Evolutionary conservation across 2,113 vertebrate species (phyloP), one percentile per base, ranked within the genome.

Genomic region (Hypanus sabinus): DNA sequence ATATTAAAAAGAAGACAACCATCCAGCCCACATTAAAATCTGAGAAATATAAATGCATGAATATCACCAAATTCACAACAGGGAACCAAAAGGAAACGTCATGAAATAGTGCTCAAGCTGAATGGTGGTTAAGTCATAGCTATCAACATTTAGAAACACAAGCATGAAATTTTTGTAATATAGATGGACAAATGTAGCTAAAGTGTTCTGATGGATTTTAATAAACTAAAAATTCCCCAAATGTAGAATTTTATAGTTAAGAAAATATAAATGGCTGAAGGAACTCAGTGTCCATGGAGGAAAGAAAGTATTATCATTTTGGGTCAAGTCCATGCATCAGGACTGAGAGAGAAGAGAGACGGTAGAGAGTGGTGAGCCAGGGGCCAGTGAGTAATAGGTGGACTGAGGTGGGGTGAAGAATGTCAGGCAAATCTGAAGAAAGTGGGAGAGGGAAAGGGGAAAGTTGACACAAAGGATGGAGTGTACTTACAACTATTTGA

Each of bases 1-100:
- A 94, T 14, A 94, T 94, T 36, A 93, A 94, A 95, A 94, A 94
- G 90, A 30, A 27, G 46, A 46, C 46, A 46, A 93, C 5, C 3
- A 55, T 11, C 65, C 30, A 65, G 57, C 27, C 27, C 5, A 62
- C 57, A 62, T 65, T 20, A 90, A 90, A 33, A 16, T 88, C 12
- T 62, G 57, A 88, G 14, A 62, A 60, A 90, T 33, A 65, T n/a
- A 60, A 65, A 90, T 16, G 33, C 30, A 11, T 90, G 62, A 65
- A 33, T 14, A 16, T 65, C 60, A 68, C 62, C 85, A 79, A 79
- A 36, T n/a, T 79, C 33, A 79, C 76, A 90, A 65, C 57, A 60
- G 83, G n/a, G 83, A 62, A 88, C 2, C n/a, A 65, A 33, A 65
- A 68, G 62, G 22, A 30, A n/a, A n/a, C n/a, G 65, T 18, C 30